A percentile compares a stretch with the other conserved stretches of the same genome.
These are phyloP conservation scores for Pseudomyrmex dendroicus DNA, from an alignment of 1,140 invertebrate species.

Conservation along the genomic window DNA sequence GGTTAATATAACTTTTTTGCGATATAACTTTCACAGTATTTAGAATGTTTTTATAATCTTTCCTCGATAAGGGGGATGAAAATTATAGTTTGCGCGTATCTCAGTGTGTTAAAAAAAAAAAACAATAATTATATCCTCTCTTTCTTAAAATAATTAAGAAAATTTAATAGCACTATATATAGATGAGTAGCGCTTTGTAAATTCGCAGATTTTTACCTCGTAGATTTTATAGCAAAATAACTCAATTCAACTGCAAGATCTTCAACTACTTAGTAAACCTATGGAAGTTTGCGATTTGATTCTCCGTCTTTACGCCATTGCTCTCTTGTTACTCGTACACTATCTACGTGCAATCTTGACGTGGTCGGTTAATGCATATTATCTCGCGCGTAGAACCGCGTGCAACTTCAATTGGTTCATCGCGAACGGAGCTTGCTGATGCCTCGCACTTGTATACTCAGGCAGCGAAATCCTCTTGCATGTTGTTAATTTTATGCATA, in stretches of 20 bases:
- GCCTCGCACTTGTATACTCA: conserved; percentile 51
- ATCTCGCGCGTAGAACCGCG: conserved; percentile 18
- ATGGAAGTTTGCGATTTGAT: conserved; percentile 18
- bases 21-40: too few species aligned
- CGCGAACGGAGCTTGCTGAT: conserved; percentile 45
- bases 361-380: conserved; percentile 43
- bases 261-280: not conserved
- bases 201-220: not conserved
- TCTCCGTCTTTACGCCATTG: not conserved
- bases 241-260: not conserved
- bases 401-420: conserved; percentile 47
- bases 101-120: too few species aligned
- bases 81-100: too few species aligned
- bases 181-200: not conserved
- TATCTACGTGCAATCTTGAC: conserved; percentile 16
- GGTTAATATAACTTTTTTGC: too few species aligned
- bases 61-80: too few species aligned
- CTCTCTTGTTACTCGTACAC: conserved; percentile 23
- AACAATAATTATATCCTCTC: too few species aligned
- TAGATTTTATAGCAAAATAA: not conserved
- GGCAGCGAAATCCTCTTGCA: conserved; percentile 52
- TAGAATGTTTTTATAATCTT: too few species aligned
- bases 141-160: not conserved
- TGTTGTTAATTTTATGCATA: conserved; percentile 61
- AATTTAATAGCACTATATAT: not conserved